Evolutionary conservation across 2,888 invertebrate genomes (phyloP).

Genomic region (Lottia scabra): DNA sequence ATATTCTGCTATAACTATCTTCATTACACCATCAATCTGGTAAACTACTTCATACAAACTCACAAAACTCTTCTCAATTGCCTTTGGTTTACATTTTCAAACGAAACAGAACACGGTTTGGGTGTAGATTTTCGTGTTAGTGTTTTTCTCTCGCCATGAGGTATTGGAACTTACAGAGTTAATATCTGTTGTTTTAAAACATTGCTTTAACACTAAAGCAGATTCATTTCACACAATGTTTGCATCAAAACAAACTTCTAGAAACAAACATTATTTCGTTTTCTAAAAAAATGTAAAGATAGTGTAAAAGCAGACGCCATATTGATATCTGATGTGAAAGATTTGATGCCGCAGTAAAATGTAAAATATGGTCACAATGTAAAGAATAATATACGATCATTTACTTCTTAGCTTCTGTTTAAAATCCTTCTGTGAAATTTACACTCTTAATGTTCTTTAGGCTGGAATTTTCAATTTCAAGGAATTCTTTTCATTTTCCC

Average conservation of each 20-base stretch:
- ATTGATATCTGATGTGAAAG: too few relatives aligned
- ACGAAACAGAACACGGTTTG: background rate
- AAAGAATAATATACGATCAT: background rate
- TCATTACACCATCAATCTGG: background rate
- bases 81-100: slow-evolving; percentile 1
- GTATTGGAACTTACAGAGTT: background rate
- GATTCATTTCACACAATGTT: too few relatives aligned
- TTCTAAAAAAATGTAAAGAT: too few relatives aligned
- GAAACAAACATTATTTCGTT: too few relatives aligned
- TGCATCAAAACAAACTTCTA: too few relatives aligned
- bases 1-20: background rate
- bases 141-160: background rate
- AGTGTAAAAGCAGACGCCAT: too few relatives aligned
- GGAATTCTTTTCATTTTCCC: background rate
- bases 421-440: background rate
- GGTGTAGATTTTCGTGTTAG: background rate
- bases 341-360: background rate
- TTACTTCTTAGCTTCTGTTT: background rate
- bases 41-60: background rate
- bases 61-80: background rate
- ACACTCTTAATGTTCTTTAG: background rate
- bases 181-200: background rate
- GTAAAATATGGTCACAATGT: background rate
- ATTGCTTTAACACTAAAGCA: background rate
- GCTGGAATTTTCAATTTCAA: slow-evolving; percentile 1